Evolutionary conservation across 2,888 invertebrate species (phyloP).

Genomic region (Diplolepis rosae): DNA sequence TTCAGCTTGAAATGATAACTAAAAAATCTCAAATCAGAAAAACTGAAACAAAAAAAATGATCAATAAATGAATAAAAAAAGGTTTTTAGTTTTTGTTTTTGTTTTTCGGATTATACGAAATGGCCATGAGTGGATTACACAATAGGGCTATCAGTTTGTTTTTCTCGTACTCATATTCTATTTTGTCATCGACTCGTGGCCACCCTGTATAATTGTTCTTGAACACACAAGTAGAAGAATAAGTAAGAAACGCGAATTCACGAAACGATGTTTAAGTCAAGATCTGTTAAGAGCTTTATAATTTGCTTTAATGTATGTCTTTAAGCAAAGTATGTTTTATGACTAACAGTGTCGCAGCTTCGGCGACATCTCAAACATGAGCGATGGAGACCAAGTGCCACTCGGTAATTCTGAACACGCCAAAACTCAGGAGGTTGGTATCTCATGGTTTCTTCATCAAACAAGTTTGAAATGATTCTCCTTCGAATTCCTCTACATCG

Average conservation of each 20-base stretch:
- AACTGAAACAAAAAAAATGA: too few species aligned
- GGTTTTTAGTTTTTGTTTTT: too few species aligned
- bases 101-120: too few species aligned
- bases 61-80: too few species aligned
- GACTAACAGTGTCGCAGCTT: slow-evolving; percentile 78
- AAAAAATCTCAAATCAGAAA: too few species aligned
- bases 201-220: background rate
- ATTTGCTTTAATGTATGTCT: slow-evolving; percentile 39
- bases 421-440: slow-evolving; percentile 66
- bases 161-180: too few species aligned
- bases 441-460: slow-evolving; percentile 34
- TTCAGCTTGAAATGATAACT: too few species aligned
- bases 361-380: slow-evolving; percentile 78
- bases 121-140: too few species aligned
- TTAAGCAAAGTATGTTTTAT: slow-evolving; percentile 56
- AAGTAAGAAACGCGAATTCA: background rate
- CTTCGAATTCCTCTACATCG: background rate
- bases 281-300: slow-evolving; percentile 35
- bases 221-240: background rate
- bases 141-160: too few species aligned
- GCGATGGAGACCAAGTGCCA: slow-evolving; percentile 70
- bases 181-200: too few species aligned
- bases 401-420: slow-evolving; percentile 64
- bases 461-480: slow-evolving; percentile 23
- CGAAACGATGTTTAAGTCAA: slow-evolving; percentile 18